A percentile compares a stretch with the other conserved stretches of the same genome.
Evolutionary conservation across 2,888 invertebrate species (phyloP).

Genomic region (Blera fallax): DNA sequence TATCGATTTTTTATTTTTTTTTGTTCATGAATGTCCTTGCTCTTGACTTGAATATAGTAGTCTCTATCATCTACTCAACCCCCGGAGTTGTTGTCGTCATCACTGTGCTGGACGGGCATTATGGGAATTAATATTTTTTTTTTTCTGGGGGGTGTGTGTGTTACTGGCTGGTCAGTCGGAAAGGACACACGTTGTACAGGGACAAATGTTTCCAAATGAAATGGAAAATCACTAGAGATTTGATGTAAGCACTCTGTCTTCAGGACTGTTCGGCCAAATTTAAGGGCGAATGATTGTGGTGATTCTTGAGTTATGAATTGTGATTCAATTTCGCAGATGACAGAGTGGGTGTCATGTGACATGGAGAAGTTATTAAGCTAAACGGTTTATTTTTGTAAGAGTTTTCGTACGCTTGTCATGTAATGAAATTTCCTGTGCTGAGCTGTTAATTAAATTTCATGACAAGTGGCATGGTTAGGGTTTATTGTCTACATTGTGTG

Average conservation of each 20-base stretch:
- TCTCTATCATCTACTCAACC: not conserved
- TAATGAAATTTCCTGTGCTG: not conserved
- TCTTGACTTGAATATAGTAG: conserved; percentile 20
- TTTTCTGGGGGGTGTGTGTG: conserved; percentile 6
- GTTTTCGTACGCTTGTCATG: not conserved
- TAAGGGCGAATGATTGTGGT: conserved; percentile 49
- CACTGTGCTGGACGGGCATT: conserved; percentile 54
- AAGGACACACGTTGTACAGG: conserved; percentile 25
- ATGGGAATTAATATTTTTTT: conserved; percentile 69
- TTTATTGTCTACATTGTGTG: not conserved
- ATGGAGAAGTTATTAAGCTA: conserved; percentile 18
- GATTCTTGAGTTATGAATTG: conserved; percentile 65
- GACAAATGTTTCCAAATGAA: conserved; percentile 67
- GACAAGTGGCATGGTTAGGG: not conserved
- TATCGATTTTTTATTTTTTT: conserved; percentile 2
- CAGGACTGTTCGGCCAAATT: conserved; percentile 36
- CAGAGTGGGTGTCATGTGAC: conserved; percentile 61
- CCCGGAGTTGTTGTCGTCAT: conserved; percentile 17
- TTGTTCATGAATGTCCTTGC: conserved; percentile 44
- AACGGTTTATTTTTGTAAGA: not conserved
- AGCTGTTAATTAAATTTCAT: not conserved
- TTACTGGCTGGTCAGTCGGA: conserved; percentile 34
- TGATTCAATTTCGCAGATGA: conserved; percentile 68
- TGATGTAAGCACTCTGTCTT: conserved; percentile 68
- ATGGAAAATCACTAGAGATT: conserved; percentile 69